Evolutionary conservation across 1,140 invertebrate genomes (phyloP), one percentile per base, ranked within the genome.

Genomic region (Agrypnia vestita): DNA sequence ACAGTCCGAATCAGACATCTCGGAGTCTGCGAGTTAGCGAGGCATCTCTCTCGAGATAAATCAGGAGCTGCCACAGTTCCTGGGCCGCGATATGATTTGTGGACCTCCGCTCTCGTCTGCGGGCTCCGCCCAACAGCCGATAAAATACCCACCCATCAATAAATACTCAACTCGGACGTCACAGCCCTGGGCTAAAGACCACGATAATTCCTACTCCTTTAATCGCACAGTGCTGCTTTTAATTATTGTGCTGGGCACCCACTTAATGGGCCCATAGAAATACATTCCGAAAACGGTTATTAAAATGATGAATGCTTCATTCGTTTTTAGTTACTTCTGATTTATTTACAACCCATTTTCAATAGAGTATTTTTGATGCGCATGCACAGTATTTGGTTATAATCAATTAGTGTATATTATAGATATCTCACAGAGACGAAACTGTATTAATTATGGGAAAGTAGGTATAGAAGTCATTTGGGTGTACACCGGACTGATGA

Each of bases 111-210:
- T 35, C 74, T 74, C 44, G 17, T 79, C 56, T 49, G 35, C 35
- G 13, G 46, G 17, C 72, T 19, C 75, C 61, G 78, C 81, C 76
- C 78, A 1, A 35, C 81, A 56, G 46, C 76, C 78, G 75, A 80
- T 82, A 83, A 80, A 78, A 80, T 67, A 80, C 76, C 71, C 71
- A 78, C 82, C 82, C 82, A 83, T 83, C 82, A 83, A 83, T 80
- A 80, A 78, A 80, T 80, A 80, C 80, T 79, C 75, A 47, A 25
- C 44, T 71, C 75, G 35, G 77, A 81, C 72, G 77, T 64, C 73
- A 72, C 69, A 17, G 75, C 80, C 77, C 72, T 35, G 77, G 76
- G 69, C 76, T 44, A 51, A 69, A 56, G 47, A 62, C 43, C 25
- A 47, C 53, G 12, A 74, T 74, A 43, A 74, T 43, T 74, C 56